Evolutionary conservation across 2,888 invertebrate species (phyloP).

Genomic region (Arge pagana): DNA sequence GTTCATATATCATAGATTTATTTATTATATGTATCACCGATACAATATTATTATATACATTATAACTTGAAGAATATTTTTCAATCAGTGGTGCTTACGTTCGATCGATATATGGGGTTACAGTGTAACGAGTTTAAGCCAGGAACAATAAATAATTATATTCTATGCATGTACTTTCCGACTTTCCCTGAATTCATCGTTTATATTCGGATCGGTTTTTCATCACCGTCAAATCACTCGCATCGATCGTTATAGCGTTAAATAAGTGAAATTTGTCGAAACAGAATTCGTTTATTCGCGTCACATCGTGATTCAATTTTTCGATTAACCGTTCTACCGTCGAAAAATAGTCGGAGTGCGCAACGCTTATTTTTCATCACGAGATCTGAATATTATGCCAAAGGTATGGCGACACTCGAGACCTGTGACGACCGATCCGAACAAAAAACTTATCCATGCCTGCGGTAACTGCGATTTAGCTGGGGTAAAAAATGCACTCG

Average conservation of each 20-base stretch:
- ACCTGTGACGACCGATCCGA: too few relatives aligned
- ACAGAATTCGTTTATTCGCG: not conserved
- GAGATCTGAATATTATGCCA: too few relatives aligned
- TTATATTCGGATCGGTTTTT: too few relatives aligned
- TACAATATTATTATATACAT: not conserved
- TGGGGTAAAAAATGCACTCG: slow-evolving; percentile 22
- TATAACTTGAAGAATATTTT: slow-evolving; percentile 20
- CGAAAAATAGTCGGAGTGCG: too few relatives aligned
- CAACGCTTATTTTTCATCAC: not conserved
- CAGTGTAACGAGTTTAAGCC: slow-evolving; percentile 28
- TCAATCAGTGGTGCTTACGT: slow-evolving; percentile 30
- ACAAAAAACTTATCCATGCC: slow-evolving; percentile 29
- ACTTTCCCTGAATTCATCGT: slow-evolving; percentile 9
- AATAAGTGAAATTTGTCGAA: not conserved
- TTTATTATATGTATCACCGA: slow-evolving; percentile 2
- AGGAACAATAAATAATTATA: slow-evolving; percentile 36
- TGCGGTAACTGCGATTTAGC: slow-evolving; percentile 27
- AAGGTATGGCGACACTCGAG: too few relatives aligned
- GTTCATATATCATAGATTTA: not conserved
- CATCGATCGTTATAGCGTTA: slow-evolving; percentile 13
- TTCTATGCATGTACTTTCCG: slow-evolving; percentile 32
- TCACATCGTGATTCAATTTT: not conserved
- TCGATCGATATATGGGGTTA: slow-evolving; percentile 31
- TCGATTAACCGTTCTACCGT: not conserved
- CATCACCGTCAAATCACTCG: too few relatives aligned